Conservation (phyloP, 2,113 vertebrate genomes). For the Cromileptes altivelis region DNA sequence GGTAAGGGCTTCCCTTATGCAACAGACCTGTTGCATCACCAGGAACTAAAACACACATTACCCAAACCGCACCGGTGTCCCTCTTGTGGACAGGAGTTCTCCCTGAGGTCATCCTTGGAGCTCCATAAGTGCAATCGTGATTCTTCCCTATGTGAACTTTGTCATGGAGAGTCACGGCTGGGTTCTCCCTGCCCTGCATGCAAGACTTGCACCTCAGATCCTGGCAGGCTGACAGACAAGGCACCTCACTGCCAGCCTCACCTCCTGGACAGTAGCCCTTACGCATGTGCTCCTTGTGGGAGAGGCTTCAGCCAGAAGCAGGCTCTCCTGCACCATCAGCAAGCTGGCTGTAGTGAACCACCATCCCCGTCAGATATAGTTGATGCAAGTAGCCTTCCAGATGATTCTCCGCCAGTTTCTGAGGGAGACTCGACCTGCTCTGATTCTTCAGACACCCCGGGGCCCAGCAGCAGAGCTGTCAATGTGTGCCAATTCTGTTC, state of each 20-base stretch:
- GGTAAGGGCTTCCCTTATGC: conserved; percentile 57
- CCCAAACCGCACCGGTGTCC: conserved; percentile 79
- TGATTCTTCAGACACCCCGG: conserved; percentile 44
- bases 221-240: conserved; percentile 35
- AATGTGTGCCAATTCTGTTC: conserved; percentile 62
- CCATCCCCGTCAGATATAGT: conserved; percentile 1
- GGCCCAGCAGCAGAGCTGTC: conserved; percentile 13
- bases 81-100: conserved; percentile 76
- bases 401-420: conserved; percentile 44
- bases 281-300: conserved; percentile 79
- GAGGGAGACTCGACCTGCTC: conserved; percentile 53
- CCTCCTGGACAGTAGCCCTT: conserved; percentile 65
- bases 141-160: conserved; percentile 43
- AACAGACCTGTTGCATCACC: conserved; percentile 64
- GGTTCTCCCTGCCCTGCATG: conserved; percentile 53
- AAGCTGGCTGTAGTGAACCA: conserved; percentile 71
- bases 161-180: conserved; percentile 30
- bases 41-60: conserved; percentile 64
- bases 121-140: conserved; percentile 69
- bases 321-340: conserved; percentile 81
- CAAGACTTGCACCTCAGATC: background rate
- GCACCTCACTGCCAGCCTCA: conserved; percentile 47
- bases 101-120: conserved; percentile 77
- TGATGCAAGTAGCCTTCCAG: conserved; percentile 36
- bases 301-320: conserved; percentile 80